Evolutionary conservation across 2,797 vertebrate species (phyloP).

Genomic region (Pseudocheirus occidentalis): DNA sequence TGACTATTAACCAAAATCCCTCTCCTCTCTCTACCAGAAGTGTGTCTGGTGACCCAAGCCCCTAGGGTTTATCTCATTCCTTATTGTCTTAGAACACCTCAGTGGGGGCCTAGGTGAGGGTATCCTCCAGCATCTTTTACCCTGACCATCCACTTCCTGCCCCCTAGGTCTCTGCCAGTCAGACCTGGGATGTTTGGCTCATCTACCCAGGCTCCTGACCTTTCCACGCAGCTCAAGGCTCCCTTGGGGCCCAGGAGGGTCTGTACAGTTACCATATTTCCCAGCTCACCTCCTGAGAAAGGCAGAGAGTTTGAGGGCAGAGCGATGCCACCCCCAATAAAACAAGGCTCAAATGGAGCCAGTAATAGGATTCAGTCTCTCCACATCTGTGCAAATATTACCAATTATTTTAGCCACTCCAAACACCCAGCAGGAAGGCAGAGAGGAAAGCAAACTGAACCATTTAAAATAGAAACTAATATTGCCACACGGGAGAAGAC

Average conservation of each 20-base stretch:
- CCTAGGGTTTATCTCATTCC: neutral
- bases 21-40: neutral
- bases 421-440: constrained; percentile 79
- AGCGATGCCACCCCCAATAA: constrained; percentile 46
- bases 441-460: constrained; percentile 72
- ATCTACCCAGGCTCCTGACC: constrained; percentile 38
- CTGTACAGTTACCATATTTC: neutral
- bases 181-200: constrained; percentile 47
- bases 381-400: constrained; percentile 81
- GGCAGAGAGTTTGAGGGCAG: constrained; percentile 31
- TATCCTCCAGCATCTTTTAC: neutral
- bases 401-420: constrained; percentile 78
- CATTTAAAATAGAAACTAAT: constrained; percentile 78
- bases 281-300: constrained; percentile 35
- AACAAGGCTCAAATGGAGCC: constrained; percentile 66
- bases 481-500: constrained; percentile 67
- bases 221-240: constrained; percentile 4
- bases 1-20: neutral
- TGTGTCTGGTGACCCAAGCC: neutral
- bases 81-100: neutral
- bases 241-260: neutral
- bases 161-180: neutral
- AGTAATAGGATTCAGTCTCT: constrained; percentile 57
- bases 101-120: neutral
- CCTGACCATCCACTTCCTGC: neutral